Percentiles rank a stretch among this genome's conserved stretches.
Conservation (phyloP, 2,113 vertebrate genomes). For the Seriola dumerili region DNA sequence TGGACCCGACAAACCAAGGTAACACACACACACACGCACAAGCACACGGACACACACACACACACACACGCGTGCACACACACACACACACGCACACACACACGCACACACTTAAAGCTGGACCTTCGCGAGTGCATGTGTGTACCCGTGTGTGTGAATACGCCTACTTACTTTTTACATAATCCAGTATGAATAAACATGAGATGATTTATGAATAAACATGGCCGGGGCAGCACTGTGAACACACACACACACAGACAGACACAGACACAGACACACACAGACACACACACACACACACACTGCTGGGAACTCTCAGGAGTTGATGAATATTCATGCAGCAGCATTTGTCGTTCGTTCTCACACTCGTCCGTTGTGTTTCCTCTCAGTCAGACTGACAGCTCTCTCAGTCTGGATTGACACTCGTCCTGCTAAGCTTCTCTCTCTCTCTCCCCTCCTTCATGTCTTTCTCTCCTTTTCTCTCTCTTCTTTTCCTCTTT, state of each 20-base stretch:
- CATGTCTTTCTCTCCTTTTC: neutral
- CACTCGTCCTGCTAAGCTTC: slow-evolving; percentile 39
- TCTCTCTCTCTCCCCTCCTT: neutral
- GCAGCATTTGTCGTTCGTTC: slow-evolving; percentile 38
- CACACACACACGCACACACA: neutral
- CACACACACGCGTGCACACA: neutral
- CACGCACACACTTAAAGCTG: slow-evolving; percentile 2
- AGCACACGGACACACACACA: too few species aligned
- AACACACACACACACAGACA: slow-evolving; percentile 48
- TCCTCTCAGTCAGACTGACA: slow-evolving; percentile 47
- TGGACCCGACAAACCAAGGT: neutral
- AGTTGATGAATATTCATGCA: slow-evolving; percentile 66
- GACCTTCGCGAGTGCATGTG: neutral
- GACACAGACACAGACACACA: slow-evolving; percentile 31
- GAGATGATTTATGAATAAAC: slow-evolving; percentile 79
- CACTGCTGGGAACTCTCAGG: slow-evolving; percentile 38
- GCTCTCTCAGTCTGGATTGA: slow-evolving; percentile 36
- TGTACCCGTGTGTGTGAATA: slow-evolving; percentile 35
- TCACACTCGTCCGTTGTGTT: slow-evolving; percentile 56
- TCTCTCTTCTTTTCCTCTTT: neutral
- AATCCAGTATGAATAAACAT: slow-evolving; percentile 79
- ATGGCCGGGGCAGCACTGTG: slow-evolving; percentile 25
- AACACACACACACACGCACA: neutral
- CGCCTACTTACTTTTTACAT: slow-evolving; percentile 68
- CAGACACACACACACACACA: slow-evolving; percentile 28